Evolutionary conservation across 2,797 vertebrate species (phyloP), one percentile per base, ranked within the genome.

Genomic region (Leptoclinus maculatus): DNA sequence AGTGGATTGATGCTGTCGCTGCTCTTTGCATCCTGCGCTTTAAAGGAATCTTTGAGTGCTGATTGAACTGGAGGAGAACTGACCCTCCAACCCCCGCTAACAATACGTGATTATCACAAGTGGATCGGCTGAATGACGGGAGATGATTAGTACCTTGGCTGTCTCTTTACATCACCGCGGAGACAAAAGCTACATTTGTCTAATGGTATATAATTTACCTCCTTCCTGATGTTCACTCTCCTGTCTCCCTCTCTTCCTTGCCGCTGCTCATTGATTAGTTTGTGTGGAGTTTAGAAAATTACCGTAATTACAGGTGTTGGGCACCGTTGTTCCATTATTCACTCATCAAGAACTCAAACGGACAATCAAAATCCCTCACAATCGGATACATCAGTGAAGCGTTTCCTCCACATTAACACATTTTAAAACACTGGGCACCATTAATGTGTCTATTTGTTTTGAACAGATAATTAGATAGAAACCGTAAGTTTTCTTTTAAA

Each of bases 101-200:
- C 91, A 92, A 90, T 87, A 27, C 57, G 0, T 60, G 78, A 89
- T 89, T 86, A 92, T 86, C 77, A 76, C 74, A 29, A 86, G 83
- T 82, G 87, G 84, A 87, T 88, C 63, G 11, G 58, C 71, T 79
- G 83, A 88, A 78, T 72, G 78, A 38, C 32, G 66, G 56, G n/a
- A 27, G 80, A 74, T 83, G 85, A 91, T 90, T 82, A 84, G 57
- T 16, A 53, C 83, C 82, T 83, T 66, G 2, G 13, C 51, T 13
- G 51, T 39, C 77, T 82, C 84, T 83, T 83, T 79, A 85, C 67
- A 65, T 87, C 66, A 0, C 69, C 13, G 0, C 62, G n/a, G 51
- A 78, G 60, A 87, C 82, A 84, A 89, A 85, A 70, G 83, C 80
- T 66, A 25, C 74, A 59, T 80, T 82, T 75, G 73, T 88, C 66